Evolutionary conservation across 2,888 invertebrate genomes (phyloP).

Genomic region (Thysanoteuthis rhombus): DNA sequence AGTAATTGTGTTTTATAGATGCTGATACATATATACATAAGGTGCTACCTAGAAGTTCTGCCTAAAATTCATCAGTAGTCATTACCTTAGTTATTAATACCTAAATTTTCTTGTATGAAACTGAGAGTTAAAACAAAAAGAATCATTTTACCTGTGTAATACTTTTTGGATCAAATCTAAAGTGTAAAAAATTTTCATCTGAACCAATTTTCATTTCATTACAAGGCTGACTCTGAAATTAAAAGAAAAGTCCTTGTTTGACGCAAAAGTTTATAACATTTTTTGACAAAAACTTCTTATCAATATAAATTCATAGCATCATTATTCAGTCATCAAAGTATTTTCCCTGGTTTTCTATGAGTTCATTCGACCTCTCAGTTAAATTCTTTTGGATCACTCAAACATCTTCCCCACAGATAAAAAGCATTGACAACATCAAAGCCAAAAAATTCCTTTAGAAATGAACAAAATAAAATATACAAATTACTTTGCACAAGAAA

Average conservation of each 20-base stretch:
- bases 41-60: too few species aligned
- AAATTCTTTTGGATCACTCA: too few species aligned
- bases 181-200: background rate
- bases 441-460: too few species aligned
- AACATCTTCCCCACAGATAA: too few species aligned
- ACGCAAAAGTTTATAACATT: background rate
- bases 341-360: background rate
- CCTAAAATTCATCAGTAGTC: too few species aligned
- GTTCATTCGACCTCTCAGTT: background rate
- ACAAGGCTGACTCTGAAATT: background rate
- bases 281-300: background rate
- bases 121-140: background rate
- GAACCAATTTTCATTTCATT: background rate
- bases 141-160: background rate
- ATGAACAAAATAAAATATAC: too few species aligned
- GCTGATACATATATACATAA: too few species aligned
- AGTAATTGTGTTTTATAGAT: too few species aligned
- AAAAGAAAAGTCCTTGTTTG: background rate
- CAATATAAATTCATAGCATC: background rate
- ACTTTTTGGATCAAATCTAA: background rate
- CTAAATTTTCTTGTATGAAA: too few species aligned
- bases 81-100: too few species aligned
- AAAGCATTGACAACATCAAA: too few species aligned
- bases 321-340: background rate
- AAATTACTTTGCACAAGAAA: too few species aligned